Base-by-base conservation (phyloP, 2,113 vertebrate genomes). In the Oxyruncus cristatus region DNA sequence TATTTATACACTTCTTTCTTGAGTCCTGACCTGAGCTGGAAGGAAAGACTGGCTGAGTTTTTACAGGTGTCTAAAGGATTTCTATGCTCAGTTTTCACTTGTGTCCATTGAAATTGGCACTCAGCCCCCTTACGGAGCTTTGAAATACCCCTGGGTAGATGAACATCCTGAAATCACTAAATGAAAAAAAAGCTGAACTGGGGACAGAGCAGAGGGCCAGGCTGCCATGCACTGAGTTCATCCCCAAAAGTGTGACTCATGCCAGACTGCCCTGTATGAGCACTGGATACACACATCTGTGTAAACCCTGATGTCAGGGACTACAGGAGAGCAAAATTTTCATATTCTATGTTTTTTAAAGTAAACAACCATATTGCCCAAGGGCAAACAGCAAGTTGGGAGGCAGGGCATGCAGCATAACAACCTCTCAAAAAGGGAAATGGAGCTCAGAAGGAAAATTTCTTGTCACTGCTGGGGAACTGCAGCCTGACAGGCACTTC, bases 171-270 rank as follows among this genome's bases (percentile, higher is more conserved):
- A 87, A 82, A 39, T 42, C 2, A 4, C 12, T 66, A 42, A 53
- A 62, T 55, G 24, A 90, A 33, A 58, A 44, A 83, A 41, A 17
- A 76, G 26, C 22, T 58, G 53, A 85, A 24, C 33, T 65, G 44
- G 13, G 2, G 6, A 30, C 21, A 55, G 63, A 88, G 35, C n/a
- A 44, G 12, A 3, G 33, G 18, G 15, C 32, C 62, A 28, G 30
- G 28, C 58, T 83, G 20, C 16, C 14, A 55, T 58, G 33, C 21
- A 59, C n/a, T 0, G 5, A 39, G 12, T 30, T 72, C 1, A 4
- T 50, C 27, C 20, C 24, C 37, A 72, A 5, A 27, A 76, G 27
- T 0, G 0, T 85, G 35, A 42, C 21, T 56, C 6, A 12, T 72
- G 49, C 33, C 61, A 56, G 32, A 18, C 18, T 59, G 27, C 22